Conservation (phyloP, 2,113 vertebrate species). For the Ptyas mucosa region DNA sequence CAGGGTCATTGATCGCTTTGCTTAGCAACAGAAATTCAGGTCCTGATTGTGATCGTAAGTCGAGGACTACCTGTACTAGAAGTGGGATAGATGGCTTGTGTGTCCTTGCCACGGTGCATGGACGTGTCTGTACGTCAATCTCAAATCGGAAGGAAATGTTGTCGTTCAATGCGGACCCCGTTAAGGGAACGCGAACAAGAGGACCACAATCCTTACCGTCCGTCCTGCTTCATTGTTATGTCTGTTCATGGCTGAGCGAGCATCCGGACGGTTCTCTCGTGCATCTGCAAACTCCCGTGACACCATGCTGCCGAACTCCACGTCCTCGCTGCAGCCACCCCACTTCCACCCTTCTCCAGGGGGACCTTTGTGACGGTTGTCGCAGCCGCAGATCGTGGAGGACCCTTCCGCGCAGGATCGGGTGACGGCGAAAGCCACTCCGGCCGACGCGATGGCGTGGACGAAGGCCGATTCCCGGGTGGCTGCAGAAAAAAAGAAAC, state of each 20-base stretch:
- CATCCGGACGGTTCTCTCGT: conserved; percentile 91
- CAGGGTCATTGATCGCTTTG: not conserved
- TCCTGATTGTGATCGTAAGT: not conserved
- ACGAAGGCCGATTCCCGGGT: conserved; percentile 95
- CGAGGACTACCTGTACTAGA: not conserved
- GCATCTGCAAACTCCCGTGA: conserved; percentile 95
- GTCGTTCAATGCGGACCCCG: not conserved
- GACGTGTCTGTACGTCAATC: not conserved
- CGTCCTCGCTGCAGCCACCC: conserved; percentile 96
- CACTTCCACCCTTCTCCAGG: conserved; percentile 96
- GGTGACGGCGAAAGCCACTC: conserved; percentile 92
- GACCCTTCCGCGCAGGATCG: conserved; percentile 91
- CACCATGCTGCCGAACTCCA: conserved; percentile 95
- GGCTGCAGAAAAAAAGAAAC: conserved; percentile 68
- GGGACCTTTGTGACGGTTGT: conserved; percentile 86
- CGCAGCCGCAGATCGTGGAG: conserved; percentile 90
- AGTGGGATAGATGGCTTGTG: not conserved
- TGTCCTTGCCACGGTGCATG: not conserved
- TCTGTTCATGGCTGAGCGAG: conserved; percentile 95
- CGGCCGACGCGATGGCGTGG: conserved; percentile 92
- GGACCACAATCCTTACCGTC: conserved; percentile 71
- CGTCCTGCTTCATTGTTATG: conserved; percentile 97
- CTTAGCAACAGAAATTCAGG: not conserved
- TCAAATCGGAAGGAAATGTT: not conserved
- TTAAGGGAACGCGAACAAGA: not conserved